These are phyloP conservation scores for Sinhomidia bicolor DNA, from an alignment of 2,888 invertebrate species.

Conservation along the genomic window DNA sequence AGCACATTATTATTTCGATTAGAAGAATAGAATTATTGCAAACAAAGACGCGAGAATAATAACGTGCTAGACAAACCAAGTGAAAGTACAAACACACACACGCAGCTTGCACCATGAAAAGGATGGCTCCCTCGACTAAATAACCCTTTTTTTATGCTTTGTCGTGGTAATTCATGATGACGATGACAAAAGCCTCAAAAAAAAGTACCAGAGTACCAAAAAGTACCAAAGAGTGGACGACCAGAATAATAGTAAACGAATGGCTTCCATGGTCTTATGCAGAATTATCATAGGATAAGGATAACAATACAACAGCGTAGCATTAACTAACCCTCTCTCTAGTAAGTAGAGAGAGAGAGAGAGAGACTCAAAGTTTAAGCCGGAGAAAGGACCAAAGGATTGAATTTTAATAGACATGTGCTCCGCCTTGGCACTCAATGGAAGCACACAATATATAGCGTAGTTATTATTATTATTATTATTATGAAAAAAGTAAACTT, in stretches of 20 bases:
- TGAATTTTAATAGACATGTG: conserved; percentile 23
- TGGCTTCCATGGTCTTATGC: too few species aligned
- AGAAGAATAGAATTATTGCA: neutral
- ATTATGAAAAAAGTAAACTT: conserved; percentile 24
- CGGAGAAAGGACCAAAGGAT: neutral
- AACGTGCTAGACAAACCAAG: neutral
- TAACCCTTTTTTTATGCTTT: conserved; percentile 28
- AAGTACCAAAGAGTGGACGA: neutral
- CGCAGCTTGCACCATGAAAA: neutral
- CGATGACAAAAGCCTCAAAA: neutral
- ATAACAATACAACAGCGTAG: neutral
- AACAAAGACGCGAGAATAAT: neutral
- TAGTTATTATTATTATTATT: too few species aligned
- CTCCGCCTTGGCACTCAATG: conserved; percentile 29
- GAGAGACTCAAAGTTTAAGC: neutral
- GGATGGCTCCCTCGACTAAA: conserved; percentile 15
- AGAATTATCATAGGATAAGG: neutral
- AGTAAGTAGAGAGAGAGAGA: neutral
- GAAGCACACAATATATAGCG: neutral
- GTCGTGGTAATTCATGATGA: conserved; percentile 15
- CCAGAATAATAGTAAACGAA: too few species aligned
- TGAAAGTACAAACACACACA: neutral
- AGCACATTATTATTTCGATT: neutral
- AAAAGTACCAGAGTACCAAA: neutral
- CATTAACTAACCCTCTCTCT: too few species aligned